phyloP scores from a whole-genome alignment of 2,797 vertebrate species.

The Antennarius maculatus region DNA sequence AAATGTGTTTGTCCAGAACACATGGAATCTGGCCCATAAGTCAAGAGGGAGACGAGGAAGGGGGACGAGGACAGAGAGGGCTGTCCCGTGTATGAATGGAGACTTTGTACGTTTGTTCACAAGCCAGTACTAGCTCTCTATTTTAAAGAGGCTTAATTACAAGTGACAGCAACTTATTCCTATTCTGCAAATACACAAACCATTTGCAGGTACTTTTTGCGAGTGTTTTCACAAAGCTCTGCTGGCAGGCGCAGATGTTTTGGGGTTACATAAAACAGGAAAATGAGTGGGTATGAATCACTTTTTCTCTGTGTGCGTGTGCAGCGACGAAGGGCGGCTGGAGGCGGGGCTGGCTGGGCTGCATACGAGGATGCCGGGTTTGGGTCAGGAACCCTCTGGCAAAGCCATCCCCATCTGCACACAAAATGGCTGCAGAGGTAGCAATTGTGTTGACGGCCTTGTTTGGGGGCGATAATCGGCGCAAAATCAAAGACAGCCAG shows the following conservation, averaged over 20 bases:
- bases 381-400: slow-evolving; percentile 54
- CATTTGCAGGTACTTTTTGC: slow-evolving; percentile 79
- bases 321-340: slow-evolving; percentile 46
- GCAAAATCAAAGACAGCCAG: slow-evolving; percentile 78
- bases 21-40: slow-evolving; percentile 62
- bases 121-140: slow-evolving; percentile 66
- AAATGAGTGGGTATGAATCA: slow-evolving; percentile 71
- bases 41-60: slow-evolving; percentile 42
- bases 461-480: slow-evolving; percentile 75
- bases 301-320: slow-evolving; percentile 57
- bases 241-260: slow-evolving; percentile 67
- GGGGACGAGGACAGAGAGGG: slow-evolving; percentile 34
- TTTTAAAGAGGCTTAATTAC: slow-evolving; percentile 74
- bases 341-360: slow-evolving; percentile 20
- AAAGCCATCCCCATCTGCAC: slow-evolving; percentile 63
- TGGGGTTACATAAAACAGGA: slow-evolving; percentile 66
- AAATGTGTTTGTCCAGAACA: slow-evolving; percentile 43
- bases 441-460: slow-evolving; percentile 46
- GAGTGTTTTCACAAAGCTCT: slow-evolving; percentile 74
- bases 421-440: slow-evolving; percentile 50
- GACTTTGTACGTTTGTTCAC: slow-evolving; percentile 65
- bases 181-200: slow-evolving; percentile 77
- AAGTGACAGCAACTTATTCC: slow-evolving; percentile 77
- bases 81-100: slow-evolving; percentile 69
- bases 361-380: slow-evolving; percentile 28